phyloP scores from a whole-genome alignment of 2,888 invertebrate genomes.

The Eilema caniola region DNA sequence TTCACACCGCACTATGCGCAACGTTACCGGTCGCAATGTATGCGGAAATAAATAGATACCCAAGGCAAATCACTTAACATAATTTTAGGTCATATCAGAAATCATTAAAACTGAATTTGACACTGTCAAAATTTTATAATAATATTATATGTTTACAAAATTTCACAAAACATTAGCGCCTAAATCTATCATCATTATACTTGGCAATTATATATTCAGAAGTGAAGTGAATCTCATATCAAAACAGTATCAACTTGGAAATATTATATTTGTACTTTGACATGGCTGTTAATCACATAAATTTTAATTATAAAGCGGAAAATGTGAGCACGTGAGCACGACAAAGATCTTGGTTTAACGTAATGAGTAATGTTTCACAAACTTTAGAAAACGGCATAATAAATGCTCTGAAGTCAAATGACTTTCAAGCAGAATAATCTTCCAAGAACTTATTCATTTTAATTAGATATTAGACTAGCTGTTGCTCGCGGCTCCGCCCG shows the following conservation, averaged over 20 bases:
- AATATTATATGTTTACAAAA: neutral
- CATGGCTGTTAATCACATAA: constrained; percentile 16
- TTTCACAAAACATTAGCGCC: constrained; percentile 3
- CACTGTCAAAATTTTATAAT: neutral
- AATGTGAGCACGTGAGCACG: constrained; percentile 13
- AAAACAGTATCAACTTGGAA: constrained; percentile 11
- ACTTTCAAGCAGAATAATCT: neutral
- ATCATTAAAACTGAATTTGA: neutral
- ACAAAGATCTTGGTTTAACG: constrained; percentile 19
- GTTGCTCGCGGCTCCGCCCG: too few relatives aligned
- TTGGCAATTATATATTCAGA: constrained; percentile 19
- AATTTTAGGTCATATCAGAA: neutral
- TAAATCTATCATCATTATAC: constrained; percentile 1
- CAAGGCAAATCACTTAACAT: neutral
- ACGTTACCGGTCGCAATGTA: too few relatives aligned
- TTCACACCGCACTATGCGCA: too few relatives aligned
- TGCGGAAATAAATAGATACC: too few relatives aligned
- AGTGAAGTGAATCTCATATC: constrained; percentile 8
- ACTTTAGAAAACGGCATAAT: constrained; percentile 10
- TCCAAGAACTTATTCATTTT: neutral
- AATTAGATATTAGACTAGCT: neutral
- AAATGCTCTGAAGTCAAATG: constrained; percentile 12
- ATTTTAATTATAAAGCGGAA: constrained; percentile 23
- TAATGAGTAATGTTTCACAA: constrained; percentile 11
- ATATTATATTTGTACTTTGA: constrained; percentile 16